These are phyloP conservation scores for Cataglyphis cursor DNA, from an alignment of 2,888 invertebrate species.

Conservation along the genomic window DNA sequence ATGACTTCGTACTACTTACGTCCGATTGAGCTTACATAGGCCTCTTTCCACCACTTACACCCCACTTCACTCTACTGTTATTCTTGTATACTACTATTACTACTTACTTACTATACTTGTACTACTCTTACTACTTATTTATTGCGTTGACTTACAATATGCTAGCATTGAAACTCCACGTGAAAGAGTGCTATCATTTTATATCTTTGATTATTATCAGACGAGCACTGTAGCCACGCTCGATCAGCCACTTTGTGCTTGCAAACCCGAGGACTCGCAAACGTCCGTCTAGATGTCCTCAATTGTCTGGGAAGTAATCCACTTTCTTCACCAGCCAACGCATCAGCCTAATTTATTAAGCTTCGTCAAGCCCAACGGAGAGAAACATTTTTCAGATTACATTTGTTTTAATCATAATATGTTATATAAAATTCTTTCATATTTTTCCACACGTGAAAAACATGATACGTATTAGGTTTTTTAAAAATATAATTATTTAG, in stretches of 20 bases:
- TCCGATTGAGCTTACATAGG: slow-evolving; percentile 78
- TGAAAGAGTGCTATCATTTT: slow-evolving; percentile 10
- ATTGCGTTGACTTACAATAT: slow-evolving; percentile 9
- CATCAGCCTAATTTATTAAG: slow-evolving; percentile 2
- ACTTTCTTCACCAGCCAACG: not conserved
- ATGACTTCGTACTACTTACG: slow-evolving; percentile 66
- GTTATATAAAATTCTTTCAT: not conserved
- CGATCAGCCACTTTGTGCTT: slow-evolving; percentile 70
- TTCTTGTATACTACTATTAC: slow-evolving; percentile 19
- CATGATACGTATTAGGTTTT: not conserved
- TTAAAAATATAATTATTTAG: not conserved
- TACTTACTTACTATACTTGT: not conserved
- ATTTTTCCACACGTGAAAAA: not conserved
- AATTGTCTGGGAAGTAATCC: not conserved
- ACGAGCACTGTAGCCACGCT: slow-evolving; percentile 68
- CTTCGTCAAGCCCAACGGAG: not conserved
- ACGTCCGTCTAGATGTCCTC: slow-evolving; percentile 1
- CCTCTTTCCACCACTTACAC: slow-evolving; percentile 68
- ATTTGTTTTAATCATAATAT: not conserved
- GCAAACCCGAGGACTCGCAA: not conserved
- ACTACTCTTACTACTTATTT: not conserved
- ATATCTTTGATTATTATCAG: slow-evolving; percentile 42
- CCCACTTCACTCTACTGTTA: slow-evolving; percentile 23
- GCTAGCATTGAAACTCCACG: slow-evolving; percentile 15
- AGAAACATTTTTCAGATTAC: not conserved